These are phyloP conservation scores for Pelodytes ibericus DNA, from an alignment of 2,797 vertebrate genomes.

Conservation along the genomic window DNA sequence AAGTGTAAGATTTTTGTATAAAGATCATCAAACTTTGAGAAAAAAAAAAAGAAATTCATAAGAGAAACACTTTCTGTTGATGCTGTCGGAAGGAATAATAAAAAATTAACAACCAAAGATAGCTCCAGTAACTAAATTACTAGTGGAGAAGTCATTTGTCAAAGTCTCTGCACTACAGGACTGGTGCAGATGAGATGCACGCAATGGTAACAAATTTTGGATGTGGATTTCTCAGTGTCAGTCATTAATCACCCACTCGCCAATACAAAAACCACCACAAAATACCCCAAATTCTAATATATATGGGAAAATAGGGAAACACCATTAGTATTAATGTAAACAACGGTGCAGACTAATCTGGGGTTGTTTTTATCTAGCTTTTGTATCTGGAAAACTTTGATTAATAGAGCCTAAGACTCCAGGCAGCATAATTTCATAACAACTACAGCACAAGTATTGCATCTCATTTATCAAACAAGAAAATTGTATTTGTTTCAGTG, in stretches of 20 bases:
- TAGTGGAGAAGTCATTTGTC: slow-evolving; percentile 30
- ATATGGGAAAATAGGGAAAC: neutral
- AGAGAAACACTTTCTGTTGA: slow-evolving; percentile 10
- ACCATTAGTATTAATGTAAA: neutral
- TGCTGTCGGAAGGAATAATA: slow-evolving; percentile 28
- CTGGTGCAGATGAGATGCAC: neutral
- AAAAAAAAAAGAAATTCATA: neutral
- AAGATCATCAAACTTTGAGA: neutral
- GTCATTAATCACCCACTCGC: slow-evolving; percentile 20
- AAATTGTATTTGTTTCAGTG: slow-evolving; percentile 33
- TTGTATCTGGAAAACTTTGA: slow-evolving; percentile 28
- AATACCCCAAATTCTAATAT: neutral
- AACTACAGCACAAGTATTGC: slow-evolving; percentile 4
- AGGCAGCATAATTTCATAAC: slow-evolving; percentile 30
- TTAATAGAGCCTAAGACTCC: slow-evolving; percentile 33
- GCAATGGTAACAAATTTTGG: slow-evolving; percentile 10
- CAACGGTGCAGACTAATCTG: slow-evolving; percentile 12
- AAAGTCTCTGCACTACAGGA: slow-evolving; percentile 37
- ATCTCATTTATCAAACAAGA: slow-evolving; percentile 25
- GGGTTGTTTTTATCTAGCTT: neutral
- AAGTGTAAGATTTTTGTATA: neutral
- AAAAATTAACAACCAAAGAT: slow-evolving; percentile 48
- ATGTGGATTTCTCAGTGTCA: slow-evolving; percentile 14
- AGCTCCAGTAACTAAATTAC: slow-evolving; percentile 48
- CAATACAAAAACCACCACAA: neutral